These are phyloP conservation scores for Sciurus carolinensis DNA, from an alignment of 2,797 vertebrate species.

Conservation along the genomic window DNA sequence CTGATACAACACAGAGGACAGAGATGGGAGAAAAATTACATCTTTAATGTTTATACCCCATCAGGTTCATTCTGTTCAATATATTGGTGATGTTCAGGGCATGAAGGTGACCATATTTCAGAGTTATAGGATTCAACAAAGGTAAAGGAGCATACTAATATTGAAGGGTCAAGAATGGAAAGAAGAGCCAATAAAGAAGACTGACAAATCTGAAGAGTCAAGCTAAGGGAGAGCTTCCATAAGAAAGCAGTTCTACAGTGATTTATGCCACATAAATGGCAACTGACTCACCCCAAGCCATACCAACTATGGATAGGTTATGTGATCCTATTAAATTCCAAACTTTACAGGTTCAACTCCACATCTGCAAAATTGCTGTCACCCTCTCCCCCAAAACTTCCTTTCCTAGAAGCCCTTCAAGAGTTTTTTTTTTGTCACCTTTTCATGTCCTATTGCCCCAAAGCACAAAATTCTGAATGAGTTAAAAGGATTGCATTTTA, in stretches of 20 bases:
- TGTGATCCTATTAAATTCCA: not conserved
- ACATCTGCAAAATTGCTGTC: not conserved
- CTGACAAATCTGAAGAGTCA: not conserved
- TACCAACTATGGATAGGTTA: not conserved
- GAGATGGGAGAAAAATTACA: not conserved
- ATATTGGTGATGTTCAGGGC: not conserved
- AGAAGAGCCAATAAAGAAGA: conserved; percentile 3
- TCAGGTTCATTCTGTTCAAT: not conserved
- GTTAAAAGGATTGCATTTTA: not conserved
- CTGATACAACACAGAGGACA: not conserved
- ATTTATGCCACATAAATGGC: not conserved
- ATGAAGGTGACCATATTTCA: conserved; percentile 12
- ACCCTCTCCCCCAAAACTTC: not conserved
- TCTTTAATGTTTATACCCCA: not conserved
- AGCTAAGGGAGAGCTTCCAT: not conserved
- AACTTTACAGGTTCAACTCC: not conserved
- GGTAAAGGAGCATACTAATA: not conserved
- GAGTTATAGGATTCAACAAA: not conserved
- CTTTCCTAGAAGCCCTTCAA: conserved; percentile 5
- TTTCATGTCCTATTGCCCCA: not conserved
- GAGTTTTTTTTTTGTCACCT: not conserved
- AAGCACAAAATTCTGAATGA: conserved; percentile 53
- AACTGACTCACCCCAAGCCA: not conserved
- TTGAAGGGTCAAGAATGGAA: not conserved
- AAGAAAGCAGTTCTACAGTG: not conserved